A percentile compares a stretch with the other conserved stretches of the same genome.
Evolutionary conservation across 2,113 vertebrate genomes (phyloP).

Genomic region (Morone saxatilis): DNA sequence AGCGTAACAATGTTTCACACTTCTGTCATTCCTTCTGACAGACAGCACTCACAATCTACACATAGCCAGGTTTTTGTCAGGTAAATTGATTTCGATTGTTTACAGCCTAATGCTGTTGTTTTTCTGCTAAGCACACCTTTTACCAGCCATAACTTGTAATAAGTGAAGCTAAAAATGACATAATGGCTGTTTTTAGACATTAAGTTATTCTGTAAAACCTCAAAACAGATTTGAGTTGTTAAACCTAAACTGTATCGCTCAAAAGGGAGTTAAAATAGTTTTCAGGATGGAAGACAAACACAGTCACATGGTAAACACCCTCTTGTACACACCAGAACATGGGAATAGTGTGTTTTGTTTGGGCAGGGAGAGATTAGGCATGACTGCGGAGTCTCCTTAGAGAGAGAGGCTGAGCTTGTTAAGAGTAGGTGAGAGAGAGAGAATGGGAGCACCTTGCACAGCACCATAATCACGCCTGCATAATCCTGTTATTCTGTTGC

Average conservation of each 20-base stretch:
- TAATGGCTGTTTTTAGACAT: constrained; percentile 6
- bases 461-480: constrained; percentile 46
- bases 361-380: constrained; percentile 54
- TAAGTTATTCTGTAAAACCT: background rate
- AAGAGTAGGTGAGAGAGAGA: constrained; percentile 35
- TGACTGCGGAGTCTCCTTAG: constrained; percentile 44
- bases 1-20: background rate
- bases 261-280: constrained; percentile 4
- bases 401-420: constrained; percentile 47
- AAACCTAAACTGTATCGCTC: constrained; percentile 23
- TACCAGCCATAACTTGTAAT: background rate
- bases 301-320: background rate
- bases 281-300: constrained; percentile 8
- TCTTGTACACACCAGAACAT: background rate
- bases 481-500: constrained; percentile 70
- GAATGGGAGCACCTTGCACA: constrained; percentile 47
- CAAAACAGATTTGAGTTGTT: constrained; percentile 18
- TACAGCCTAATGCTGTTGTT: background rate
- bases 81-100: background rate
- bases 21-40: background rate
- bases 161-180: background rate
- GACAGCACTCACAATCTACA: background rate
- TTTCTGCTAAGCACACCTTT: background rate
- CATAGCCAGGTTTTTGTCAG: background rate
- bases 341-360: constrained; percentile 55